These are phyloP conservation scores for Sturnira hondurensis DNA, from an alignment of 2,113 vertebrate genomes.

Conservation along the genomic window DNA sequence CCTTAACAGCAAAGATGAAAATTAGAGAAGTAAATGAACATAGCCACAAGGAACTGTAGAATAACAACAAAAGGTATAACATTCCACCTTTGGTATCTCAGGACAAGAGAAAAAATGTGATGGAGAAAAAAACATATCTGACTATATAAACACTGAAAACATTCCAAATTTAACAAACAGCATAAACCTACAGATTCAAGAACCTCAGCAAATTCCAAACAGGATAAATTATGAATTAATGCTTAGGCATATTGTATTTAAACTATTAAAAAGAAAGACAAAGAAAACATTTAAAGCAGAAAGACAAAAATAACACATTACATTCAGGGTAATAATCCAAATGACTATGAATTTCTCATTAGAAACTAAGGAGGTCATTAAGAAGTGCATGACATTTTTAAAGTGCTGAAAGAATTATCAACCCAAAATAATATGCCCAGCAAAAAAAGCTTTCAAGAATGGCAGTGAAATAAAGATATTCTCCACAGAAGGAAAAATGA, in stretches of 20 bases:
- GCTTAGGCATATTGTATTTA: not conserved
- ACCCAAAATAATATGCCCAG: not conserved
- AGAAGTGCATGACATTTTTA: not conserved
- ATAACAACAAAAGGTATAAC: not conserved
- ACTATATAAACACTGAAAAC: slow-evolving; percentile 3
- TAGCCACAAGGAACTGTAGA: not conserved
- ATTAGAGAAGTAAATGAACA: not conserved
- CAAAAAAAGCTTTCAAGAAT: not conserved
- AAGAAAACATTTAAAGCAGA: not conserved
- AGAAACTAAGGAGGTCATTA: slow-evolving; percentile 10
- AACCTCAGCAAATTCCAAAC: not conserved
- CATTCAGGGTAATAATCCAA: not conserved
- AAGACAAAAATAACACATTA: not conserved
- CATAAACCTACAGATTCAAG: not conserved
- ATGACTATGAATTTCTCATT: slow-evolving; percentile 13
- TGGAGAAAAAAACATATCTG: not conserved
- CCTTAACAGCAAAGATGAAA: slow-evolving; percentile 10
- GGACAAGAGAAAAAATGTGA: not conserved
- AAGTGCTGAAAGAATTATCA: not conserved
- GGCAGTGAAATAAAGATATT: not conserved
- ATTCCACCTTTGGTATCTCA: not conserved
- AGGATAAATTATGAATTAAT: slow-evolving; percentile 20
- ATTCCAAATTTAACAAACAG: slow-evolving; percentile 15
- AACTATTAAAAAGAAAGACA: not conserved
- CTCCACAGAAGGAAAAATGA: not conserved